Evolutionary conservation across 2,888 invertebrate genomes (phyloP).

Genomic region (Allolobophora icterica): DNA sequence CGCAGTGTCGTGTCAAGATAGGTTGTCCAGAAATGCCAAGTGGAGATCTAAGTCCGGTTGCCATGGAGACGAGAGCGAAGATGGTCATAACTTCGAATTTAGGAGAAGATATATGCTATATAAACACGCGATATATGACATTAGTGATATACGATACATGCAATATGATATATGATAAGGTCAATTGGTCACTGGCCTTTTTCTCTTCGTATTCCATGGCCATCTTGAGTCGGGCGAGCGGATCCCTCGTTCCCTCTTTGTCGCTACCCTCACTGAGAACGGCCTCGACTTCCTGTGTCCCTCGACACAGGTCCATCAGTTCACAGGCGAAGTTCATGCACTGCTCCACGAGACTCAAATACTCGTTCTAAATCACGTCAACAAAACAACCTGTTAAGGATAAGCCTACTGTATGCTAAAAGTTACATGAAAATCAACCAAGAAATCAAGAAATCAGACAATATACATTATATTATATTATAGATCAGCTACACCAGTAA

Average conservation of each 20-base stretch:
- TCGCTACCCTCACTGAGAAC: constrained; percentile 72
- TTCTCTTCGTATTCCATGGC: constrained; percentile 77
- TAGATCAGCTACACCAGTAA: too few relatives aligned
- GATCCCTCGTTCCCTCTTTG: constrained; percentile 69
- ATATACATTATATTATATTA: too few relatives aligned
- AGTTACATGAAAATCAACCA: too few relatives aligned
- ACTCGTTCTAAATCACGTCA: constrained; percentile 68
- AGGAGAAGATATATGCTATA: too few relatives aligned
- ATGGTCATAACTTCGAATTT: too few relatives aligned
- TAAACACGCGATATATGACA: too few relatives aligned
- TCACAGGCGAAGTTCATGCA: constrained; percentile 67
- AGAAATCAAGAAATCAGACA: too few relatives aligned
- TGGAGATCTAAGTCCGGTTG: too few relatives aligned
- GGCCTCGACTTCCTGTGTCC: constrained; percentile 75
- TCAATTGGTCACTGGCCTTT: constrained; percentile 63
- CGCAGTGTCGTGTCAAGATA: too few relatives aligned
- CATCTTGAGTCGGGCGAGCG: constrained; percentile 74
- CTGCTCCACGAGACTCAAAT: constrained; percentile 70
- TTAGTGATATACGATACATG: neutral
- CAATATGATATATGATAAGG: neutral
- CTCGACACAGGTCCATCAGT: constrained; percentile 72
- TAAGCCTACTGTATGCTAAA: too few relatives aligned
- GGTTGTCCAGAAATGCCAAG: too few relatives aligned
- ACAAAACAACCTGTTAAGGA: neutral
- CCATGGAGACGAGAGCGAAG: too few relatives aligned